phyloP scores from a whole-genome alignment of 2,888 invertebrate genomes.

The Prionchulus punctatus region DNA sequence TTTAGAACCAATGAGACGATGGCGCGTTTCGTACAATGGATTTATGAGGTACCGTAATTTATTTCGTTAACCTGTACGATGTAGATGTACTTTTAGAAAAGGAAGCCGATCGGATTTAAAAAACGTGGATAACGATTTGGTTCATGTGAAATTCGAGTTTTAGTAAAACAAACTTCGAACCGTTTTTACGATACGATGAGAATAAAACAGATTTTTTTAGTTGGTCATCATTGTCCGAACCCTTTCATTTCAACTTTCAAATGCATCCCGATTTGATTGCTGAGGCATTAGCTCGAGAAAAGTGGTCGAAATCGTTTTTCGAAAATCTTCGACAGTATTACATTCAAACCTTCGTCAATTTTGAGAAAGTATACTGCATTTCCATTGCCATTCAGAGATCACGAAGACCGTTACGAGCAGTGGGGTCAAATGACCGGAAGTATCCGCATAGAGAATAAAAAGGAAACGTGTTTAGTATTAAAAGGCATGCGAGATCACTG shows the following conservation, averaged over 20 bases:
- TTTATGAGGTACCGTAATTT: not conserved
- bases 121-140: not conserved
- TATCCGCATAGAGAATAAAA: not conserved
- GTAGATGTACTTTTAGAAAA: too few relatives aligned
- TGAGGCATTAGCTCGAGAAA: constrained; percentile 1
- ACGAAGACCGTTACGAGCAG: constrained; percentile 7
- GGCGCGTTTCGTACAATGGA: constrained; percentile 1
- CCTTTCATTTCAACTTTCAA: constrained; percentile 2
- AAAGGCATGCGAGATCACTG: constrained; percentile 9
- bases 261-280: constrained; percentile 6
- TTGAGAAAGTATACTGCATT: not conserved
- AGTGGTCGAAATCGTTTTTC: constrained; percentile 4
- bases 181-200: not conserved
- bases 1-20: not conserved
- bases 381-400: not conserved
- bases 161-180: not conserved
- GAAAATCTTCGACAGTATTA: not conserved
- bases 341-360: not conserved
- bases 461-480: not conserved
- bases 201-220: not conserved
- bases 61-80: too few relatives aligned
- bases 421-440: constrained; percentile 8
- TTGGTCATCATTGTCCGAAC: constrained; percentile 5
- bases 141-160: not conserved
- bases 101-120: not conserved